phyloP scores from a whole-genome alignment of 2,797 vertebrate species.

The Enteromius paludinosus region DNA sequence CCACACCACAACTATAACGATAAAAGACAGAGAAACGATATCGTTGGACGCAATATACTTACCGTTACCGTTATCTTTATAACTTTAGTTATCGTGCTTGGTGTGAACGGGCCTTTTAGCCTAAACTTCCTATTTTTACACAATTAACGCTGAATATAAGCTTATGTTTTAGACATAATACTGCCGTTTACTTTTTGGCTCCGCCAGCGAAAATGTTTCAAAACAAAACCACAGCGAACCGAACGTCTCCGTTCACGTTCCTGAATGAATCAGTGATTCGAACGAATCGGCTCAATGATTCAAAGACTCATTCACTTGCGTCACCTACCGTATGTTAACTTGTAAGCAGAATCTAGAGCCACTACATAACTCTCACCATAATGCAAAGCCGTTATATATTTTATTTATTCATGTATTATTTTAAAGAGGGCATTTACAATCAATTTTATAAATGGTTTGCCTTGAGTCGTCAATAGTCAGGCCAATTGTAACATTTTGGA shows the following conservation, averaged over 20 bases:
- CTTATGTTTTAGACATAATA: not conserved
- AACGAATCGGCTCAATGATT: not conserved
- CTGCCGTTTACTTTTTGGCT: not conserved
- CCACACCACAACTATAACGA: no score
- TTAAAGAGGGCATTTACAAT: not conserved
- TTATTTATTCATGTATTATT: not conserved
- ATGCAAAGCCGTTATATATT: not conserved
- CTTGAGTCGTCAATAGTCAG: not conserved
- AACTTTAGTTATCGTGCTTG: no score
- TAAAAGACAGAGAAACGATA: no score
- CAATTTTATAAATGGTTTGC: not conserved
- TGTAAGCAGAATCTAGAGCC: not conserved
- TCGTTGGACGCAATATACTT: no score
- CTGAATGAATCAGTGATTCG: not conserved
- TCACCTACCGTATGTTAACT: not conserved
- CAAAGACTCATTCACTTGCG: not conserved
- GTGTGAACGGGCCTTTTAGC: no score
- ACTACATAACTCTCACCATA: not conserved
- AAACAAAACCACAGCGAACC: not conserved
- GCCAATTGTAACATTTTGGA: conserved; percentile 3
- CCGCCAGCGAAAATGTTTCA: not conserved
- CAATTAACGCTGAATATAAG: not conserved
- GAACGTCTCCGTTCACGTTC: not conserved
- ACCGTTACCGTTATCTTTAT: no score
- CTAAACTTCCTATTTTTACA: not conserved